These are phyloP conservation scores for Pseudococcus jackbeardsleyi DNA, from an alignment of 2,888 invertebrate genomes.

Conservation along the genomic window DNA sequence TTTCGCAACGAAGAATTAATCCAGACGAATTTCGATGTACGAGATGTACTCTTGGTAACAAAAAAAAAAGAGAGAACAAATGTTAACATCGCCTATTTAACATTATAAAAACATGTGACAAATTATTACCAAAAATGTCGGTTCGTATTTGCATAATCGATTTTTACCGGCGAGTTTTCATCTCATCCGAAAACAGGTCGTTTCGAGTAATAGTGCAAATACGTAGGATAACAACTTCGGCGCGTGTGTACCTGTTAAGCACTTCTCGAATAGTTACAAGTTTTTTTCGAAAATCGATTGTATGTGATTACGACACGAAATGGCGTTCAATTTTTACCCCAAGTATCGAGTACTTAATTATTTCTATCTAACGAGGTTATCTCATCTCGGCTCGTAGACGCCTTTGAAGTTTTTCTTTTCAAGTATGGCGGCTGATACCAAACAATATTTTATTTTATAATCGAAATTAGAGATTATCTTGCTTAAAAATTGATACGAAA, in stretches of 20 bases:
- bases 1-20: background rate
- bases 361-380: too few relatives aligned
- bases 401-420: too few relatives aligned
- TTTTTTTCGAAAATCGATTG: conserved; percentile 43
- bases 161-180: conserved; percentile 30
- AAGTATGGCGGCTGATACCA: too few relatives aligned
- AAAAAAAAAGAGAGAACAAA: background rate
- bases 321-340: background rate
- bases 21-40: background rate
- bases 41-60: background rate
- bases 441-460: too few relatives aligned
- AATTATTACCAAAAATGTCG: conserved; percentile 34
- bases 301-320: conserved; percentile 4
- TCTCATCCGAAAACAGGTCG: conserved; percentile 25
- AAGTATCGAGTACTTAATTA: background rate
- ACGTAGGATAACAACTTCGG: conserved; percentile 38
- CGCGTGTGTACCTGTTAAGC: conserved; percentile 50
- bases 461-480: too few relatives aligned
- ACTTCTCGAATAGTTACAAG: conserved; percentile 18
- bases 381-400: too few relatives aligned
- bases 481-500: too few relatives aligned
- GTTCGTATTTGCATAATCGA: conserved; percentile 44
- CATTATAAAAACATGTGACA: conserved; percentile 24
- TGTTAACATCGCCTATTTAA: background rate
- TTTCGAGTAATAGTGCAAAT: conserved; percentile 34